These are phyloP conservation scores for Protula sp. DNA, from an alignment of 2,888 invertebrate species.

Conservation along the genomic window DNA sequence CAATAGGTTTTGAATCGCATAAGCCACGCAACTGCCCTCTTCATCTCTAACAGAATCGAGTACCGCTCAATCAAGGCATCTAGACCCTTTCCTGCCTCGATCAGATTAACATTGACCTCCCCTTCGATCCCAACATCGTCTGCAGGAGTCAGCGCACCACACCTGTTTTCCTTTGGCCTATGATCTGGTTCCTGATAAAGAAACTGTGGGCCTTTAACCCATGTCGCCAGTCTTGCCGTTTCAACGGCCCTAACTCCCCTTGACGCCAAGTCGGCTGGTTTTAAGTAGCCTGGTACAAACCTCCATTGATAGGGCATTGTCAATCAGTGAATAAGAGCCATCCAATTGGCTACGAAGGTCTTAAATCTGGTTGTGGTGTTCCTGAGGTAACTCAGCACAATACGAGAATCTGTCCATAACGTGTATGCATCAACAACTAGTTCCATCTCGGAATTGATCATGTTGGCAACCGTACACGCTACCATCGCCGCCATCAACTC, in stretches of 20 bases:
- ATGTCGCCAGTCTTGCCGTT: not conserved
- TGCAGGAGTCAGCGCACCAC: not conserved
- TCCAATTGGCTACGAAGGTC: slow-evolving; percentile 1
- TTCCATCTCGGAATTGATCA: no score
- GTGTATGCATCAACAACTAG: no score
- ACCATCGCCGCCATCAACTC: not conserved
- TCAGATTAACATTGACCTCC: not conserved
- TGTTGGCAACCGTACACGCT: no score
- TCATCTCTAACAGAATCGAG: not conserved
- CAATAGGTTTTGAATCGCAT: not conserved
- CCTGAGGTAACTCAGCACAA: not conserved
- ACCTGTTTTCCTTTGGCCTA: not conserved
- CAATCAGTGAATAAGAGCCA: not conserved
- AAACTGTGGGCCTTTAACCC: not conserved
- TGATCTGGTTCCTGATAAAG: not conserved
- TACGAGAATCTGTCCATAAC: not conserved
- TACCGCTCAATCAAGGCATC: not conserved
- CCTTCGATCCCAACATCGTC: not conserved
- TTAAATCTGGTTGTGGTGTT: not conserved
- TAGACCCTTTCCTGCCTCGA: not conserved
- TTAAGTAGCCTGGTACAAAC: not conserved
- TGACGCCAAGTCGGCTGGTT: not conserved
- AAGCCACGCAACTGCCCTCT: not conserved
- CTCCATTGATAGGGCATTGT: not conserved
- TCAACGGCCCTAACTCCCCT: not conserved